Evolutionary conservation across 2,888 invertebrate genomes (phyloP).

Genomic region (Chorisops tibialis): DNA sequence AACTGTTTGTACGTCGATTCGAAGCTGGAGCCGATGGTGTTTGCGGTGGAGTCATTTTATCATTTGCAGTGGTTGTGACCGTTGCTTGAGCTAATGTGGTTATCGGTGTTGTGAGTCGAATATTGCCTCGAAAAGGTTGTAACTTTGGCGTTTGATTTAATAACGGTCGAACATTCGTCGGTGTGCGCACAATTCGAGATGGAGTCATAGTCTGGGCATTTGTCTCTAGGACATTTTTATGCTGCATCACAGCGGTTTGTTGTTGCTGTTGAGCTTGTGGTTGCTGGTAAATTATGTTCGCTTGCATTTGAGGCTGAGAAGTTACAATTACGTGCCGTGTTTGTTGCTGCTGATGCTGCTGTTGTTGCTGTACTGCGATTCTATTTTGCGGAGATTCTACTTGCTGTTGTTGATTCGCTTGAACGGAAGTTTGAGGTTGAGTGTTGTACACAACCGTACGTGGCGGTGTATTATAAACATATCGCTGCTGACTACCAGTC

Average conservation of each 20-base stretch:
- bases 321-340: slow-evolving; percentile 26
- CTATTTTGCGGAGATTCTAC: slow-evolving; percentile 19
- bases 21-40: background rate
- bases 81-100: slow-evolving; percentile 5
- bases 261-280: slow-evolving; percentile 33
- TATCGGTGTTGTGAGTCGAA: slow-evolving; percentile 29
- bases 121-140: slow-evolving; percentile 11
- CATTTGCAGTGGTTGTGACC: slow-evolving; percentile 27
- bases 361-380: slow-evolving; percentile 35
- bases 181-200: slow-evolving; percentile 3
- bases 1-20: background rate
- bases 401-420: slow-evolving; percentile 19
- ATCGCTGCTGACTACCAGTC: slow-evolving; percentile 36
- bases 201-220: background rate
- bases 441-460: slow-evolving; percentile 26
- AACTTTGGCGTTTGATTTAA: slow-evolving; percentile 12
- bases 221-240: background rate
- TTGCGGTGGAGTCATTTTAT: background rate
- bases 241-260: slow-evolving; percentile 30
- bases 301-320: slow-evolving; percentile 32
- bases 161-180: background rate
- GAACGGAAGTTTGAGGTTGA: slow-evolving; percentile 12
- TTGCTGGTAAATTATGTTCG: slow-evolving; percentile 33
- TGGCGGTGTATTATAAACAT: slow-evolving; percentile 40
- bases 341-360: slow-evolving; percentile 40